Evolutionary conservation across 2,888 invertebrate species (phyloP), one percentile per base, ranked within the genome.

Genomic region (Micropterix aruncella): DNA sequence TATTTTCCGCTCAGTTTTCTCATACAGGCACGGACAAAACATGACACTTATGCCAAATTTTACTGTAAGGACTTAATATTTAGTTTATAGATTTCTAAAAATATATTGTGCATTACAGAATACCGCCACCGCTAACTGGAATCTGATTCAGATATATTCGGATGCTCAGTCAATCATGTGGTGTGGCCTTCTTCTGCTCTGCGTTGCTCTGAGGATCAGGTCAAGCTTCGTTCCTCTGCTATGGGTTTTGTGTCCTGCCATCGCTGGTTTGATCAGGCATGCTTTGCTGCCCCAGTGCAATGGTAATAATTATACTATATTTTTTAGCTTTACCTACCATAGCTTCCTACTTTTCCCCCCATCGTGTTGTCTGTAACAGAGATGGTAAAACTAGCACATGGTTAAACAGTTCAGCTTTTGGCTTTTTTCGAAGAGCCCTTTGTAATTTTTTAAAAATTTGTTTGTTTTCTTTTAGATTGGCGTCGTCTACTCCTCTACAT

Each of bases 161-260:
- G 76, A 77, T 56, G 73, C 73, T 36, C 71, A 73, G 56, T 68
- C 70, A 51, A 47, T 73, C 41, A 60, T 79, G 48, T 77, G 78
- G 75, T 70, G 75, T 49, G 53, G 69, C 4, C 54, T 74, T 45
- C 62, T 79, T 45, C 56, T 70, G 18, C 52, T 73, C 46, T 72
- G 78, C 50, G 71, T 77, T 38, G 51, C 71, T 48, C 55, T 70
- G 18, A 69, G 76, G 47, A 69, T 83, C 54, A 73, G 81, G 52
- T 83, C 84, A 16, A 80, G 83, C 48, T 80, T 80, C 61, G 69
- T 82, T 58, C 74, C 79, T 42, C 60, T 76, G 52, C 66, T 77
- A 55, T 79, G 82, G 75, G 74, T 79, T 42, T 57, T 77, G 48
- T 74, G 75, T 55, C 76, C 82, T 19, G 59, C 76, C 17, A 52